Evolutionary conservation across 64 coral and sea anemone species (phyloP).

Genomic region (Pachyseris speciosa): DNA sequence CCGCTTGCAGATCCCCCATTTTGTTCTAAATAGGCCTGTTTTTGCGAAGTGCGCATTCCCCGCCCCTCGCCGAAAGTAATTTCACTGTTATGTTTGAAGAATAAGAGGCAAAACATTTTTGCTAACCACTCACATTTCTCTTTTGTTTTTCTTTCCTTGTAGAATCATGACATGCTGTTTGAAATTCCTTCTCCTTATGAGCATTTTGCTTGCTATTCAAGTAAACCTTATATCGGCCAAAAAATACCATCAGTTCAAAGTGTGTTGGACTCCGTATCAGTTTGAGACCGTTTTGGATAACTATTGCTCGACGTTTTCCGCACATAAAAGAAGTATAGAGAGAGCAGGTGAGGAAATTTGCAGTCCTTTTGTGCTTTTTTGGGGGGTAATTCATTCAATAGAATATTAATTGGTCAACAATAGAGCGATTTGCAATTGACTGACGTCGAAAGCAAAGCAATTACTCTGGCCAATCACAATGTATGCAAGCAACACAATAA

Average conservation of each 20-base stretch:
- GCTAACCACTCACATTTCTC: background rate
- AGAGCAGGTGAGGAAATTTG: background rate
- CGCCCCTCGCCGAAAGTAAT: too few relatives aligned
- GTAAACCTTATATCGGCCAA: background rate
- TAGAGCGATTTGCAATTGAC: too few relatives aligned
- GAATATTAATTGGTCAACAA: too few relatives aligned
- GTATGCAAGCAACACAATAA: too few relatives aligned
- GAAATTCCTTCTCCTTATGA: background rate
- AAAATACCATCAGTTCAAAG: background rate
- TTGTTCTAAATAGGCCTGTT: too few relatives aligned
- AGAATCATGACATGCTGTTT: background rate
- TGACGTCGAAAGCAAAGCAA: too few relatives aligned
- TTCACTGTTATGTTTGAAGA: too few relatives aligned
- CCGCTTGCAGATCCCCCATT: too few relatives aligned
- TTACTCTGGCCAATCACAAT: too few relatives aligned
- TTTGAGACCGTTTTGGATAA: background rate
- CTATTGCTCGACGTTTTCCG: background rate
- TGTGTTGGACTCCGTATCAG: background rate
- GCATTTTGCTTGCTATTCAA: background rate
- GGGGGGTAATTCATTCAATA: too few relatives aligned
- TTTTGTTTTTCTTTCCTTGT: background rate
- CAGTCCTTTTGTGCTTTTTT: background rate
- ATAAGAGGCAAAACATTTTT: too few relatives aligned
- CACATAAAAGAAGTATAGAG: background rate
- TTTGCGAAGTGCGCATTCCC: too few relatives aligned